phyloP scores from a whole-genome alignment of 1,140 invertebrate species.

The Colletes latitarsis region DNA sequence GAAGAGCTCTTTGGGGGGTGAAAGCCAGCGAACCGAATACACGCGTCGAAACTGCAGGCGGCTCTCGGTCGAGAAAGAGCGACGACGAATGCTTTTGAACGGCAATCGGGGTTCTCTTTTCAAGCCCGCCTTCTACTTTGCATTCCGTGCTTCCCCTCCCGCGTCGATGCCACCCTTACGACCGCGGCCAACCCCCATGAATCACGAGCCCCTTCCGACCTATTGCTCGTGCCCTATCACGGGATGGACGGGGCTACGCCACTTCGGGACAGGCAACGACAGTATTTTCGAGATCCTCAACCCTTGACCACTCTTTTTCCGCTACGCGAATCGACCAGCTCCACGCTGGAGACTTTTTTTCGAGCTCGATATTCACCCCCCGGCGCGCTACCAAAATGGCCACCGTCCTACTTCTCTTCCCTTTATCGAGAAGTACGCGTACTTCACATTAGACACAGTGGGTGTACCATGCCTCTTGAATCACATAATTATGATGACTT shows the following conservation, averaged over 20 bases:
- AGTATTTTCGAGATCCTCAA: slow-evolving; percentile 3
- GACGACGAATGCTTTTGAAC: slow-evolving; percentile 37
- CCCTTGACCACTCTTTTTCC: slow-evolving; percentile 33
- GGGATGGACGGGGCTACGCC: slow-evolving; percentile 9
- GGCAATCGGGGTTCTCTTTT: slow-evolving; percentile 40
- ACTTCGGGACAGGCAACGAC: slow-evolving; percentile 26
- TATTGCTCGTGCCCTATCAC: slow-evolving; percentile 37
- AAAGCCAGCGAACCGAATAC: slow-evolving; percentile 27
- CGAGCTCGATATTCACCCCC: neutral
- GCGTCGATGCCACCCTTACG: slow-evolving; percentile 9
- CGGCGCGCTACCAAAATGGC: too few species aligned
- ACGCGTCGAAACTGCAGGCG: slow-evolving; percentile 17
- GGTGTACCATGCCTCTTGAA: too few species aligned
- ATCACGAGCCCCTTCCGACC: slow-evolving; percentile 32
- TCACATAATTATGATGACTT: too few species aligned
- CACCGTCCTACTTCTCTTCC: too few species aligned
- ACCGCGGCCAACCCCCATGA: slow-evolving; percentile 30
- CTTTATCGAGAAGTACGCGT: too few species aligned
- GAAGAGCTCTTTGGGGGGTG: slow-evolving; percentile 18
- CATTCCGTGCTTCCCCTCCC: slow-evolving; percentile 23
- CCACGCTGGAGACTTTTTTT: neutral
- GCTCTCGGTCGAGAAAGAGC: neutral
- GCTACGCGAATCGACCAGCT: slow-evolving; percentile 26
- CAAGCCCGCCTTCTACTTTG: slow-evolving; percentile 30
- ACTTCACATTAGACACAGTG: too few species aligned